These are phyloP conservation scores for Protonibea diacanthus DNA, from an alignment of 2,797 vertebrate genomes.

Conservation along the genomic window DNA sequence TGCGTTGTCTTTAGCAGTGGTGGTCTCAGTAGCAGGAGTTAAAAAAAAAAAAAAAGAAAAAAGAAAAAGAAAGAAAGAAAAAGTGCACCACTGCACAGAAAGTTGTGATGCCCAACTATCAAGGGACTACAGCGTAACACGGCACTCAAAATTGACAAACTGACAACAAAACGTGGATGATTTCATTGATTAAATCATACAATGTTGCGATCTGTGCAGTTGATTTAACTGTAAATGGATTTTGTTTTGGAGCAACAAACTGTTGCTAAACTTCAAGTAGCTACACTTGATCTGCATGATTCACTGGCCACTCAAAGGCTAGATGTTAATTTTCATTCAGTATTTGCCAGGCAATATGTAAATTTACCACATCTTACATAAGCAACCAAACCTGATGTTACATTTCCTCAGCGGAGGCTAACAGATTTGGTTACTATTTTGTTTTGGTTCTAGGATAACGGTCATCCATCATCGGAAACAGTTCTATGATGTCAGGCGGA, in stretches of 20 bases:
- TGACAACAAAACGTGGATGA: neutral
- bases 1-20: neutral
- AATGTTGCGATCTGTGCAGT: neutral
- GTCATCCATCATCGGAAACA: conserved; percentile 45
- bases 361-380: neutral
- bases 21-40: neutral
- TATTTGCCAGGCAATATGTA: too few species aligned
- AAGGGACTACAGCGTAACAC: neutral
- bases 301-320: too few species aligned
- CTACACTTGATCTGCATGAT: too few species aligned
- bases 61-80: too few species aligned
- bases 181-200: neutral
- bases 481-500: conserved; percentile 35
- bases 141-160: too few species aligned
- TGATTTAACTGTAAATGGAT: neutral
- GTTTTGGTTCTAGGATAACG: conserved; percentile 23
- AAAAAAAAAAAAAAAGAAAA: neutral
- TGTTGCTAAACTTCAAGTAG: neutral
- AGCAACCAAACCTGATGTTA: neutral
- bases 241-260: neutral
- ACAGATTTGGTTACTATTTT: conserved; percentile 29
- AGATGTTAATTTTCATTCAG: too few species aligned
- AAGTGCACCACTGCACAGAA: neutral
- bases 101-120: neutral
- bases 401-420: neutral